phyloP scores from a whole-genome alignment of 1,140 invertebrate species.

The Leptinotarsa undecemlineata region DNA sequence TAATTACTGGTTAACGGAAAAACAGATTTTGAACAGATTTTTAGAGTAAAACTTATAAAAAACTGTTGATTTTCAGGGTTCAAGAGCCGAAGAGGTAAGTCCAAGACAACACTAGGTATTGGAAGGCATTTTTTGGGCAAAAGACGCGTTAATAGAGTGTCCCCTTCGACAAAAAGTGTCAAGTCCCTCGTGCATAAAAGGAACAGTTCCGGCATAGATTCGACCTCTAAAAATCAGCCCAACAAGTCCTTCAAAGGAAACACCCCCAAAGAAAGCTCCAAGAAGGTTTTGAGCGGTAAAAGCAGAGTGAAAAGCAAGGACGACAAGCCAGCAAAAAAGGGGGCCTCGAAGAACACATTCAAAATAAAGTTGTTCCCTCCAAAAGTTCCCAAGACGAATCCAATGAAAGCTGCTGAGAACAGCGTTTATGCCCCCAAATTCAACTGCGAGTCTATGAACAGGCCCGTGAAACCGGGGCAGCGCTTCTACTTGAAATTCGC shows the following conservation, averaged over 20 bases:
- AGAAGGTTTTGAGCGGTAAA: background rate
- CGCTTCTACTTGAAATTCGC: slow-evolving; percentile 34
- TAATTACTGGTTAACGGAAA: no score
- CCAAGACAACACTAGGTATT: no score
- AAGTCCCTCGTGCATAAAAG: background rate
- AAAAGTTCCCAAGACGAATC: background rate
- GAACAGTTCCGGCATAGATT: background rate
- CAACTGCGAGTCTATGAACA: slow-evolving; percentile 28
- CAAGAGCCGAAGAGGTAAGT: no score
- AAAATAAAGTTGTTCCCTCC: slow-evolving; percentile 24
- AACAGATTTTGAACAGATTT: no score
- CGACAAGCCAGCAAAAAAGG: background rate
- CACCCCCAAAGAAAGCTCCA: background rate
- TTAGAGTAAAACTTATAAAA: no score
- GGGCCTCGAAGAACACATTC: slow-evolving; percentile 25
- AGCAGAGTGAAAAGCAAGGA: background rate
- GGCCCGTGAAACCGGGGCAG: slow-evolving; percentile 21
- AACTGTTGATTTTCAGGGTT: no score
- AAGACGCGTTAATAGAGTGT: no score
- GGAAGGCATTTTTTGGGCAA: no score
- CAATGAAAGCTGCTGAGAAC: background rate
- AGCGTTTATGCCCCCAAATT: background rate
- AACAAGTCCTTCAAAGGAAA: background rate
- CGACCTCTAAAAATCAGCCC: background rate
- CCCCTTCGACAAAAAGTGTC: no score